A percentile compares a stretch with the other conserved stretches of the same genome.
phyloP scores from a whole-genome alignment of 2,113 vertebrate species.

The Pipa parva region DNA sequence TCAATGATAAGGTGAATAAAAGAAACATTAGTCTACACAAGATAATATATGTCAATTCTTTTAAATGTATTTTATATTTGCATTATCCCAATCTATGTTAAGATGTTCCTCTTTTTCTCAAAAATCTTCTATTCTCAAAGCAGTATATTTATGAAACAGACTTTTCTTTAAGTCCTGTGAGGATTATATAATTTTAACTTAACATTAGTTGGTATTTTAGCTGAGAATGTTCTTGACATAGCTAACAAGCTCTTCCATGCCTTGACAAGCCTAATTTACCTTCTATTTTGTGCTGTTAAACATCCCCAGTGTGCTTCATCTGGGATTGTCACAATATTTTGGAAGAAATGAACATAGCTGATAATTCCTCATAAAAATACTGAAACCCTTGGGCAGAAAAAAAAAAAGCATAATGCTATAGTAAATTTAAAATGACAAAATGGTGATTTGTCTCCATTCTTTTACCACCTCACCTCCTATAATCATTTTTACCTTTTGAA shows the following conservation, averaged over 20 bases:
- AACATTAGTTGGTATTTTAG: slow-evolving; percentile 32
- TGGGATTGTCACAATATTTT: slow-evolving; percentile 26
- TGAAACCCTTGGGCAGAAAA: slow-evolving; percentile 8
- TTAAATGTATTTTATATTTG: too few species aligned
- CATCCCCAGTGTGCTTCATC: slow-evolving; percentile 12
- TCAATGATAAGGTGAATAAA: too few species aligned
- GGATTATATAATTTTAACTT: slow-evolving; percentile 38
- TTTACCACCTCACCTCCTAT: too few species aligned
- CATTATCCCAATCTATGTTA: not conserved
- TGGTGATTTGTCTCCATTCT: too few species aligned
- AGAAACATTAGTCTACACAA: too few species aligned
- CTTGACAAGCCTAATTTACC: slow-evolving; percentile 31
- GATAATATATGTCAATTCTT: too few species aligned
- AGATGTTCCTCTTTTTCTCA: not conserved
- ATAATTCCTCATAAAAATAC: slow-evolving; percentile 31
- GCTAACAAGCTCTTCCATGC: slow-evolving; percentile 20
- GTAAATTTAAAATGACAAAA: slow-evolving; percentile 14
- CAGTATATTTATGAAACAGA: slow-evolving; percentile 4
- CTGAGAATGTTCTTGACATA: slow-evolving; percentile 14
- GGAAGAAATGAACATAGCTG: slow-evolving; percentile 14
- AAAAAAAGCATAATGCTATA: slow-evolving; percentile 1
- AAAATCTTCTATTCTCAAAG: not conserved
- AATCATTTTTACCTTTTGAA: too few species aligned
- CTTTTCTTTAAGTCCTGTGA: slow-evolving; percentile 24
- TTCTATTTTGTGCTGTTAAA: slow-evolving; percentile 35